Base-by-base conservation (phyloP, 1,140 invertebrate species). In the Eriosoma lanigerum region DNA sequence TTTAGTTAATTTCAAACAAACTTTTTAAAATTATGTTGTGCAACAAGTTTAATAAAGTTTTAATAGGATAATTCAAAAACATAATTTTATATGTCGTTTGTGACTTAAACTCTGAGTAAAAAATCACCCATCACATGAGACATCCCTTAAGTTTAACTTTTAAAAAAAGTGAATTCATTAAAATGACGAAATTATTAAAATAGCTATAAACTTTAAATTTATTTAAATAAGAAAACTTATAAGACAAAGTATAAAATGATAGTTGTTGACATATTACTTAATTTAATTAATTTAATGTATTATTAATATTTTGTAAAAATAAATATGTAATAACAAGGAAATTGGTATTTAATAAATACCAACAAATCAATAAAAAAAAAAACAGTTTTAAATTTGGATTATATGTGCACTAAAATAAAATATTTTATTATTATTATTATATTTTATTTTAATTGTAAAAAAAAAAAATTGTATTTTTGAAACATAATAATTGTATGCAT, bases 31-130 rank as follows among this genome's bases (percentile, higher is more conserved):
- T 8, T 38, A 68, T 38, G 64, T 68, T 68, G 3, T 15, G 64
- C 64, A 68, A 68, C 64, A 68, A 68, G 64, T 48, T 26, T 68
- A 24, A 68, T 68, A 68, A 68, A 48, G 64, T 68, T 68, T 68
- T 24, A 48, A 68, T 29, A 17, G 64, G 21, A 21, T 68, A 68
- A 68, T 68, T 68, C 32, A 46, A 68, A 66, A 68, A 68, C 38
- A 68, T 38, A 46, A 68, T 68, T 12, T 68, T 68, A 68, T 21
- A 24, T 46, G 64, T 68, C 64, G 21, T 68, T 46, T 13, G 46
- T 68, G 12, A 68, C 38, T 46, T 21, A 68, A 21, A 68, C n/a
- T n/a, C 15, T 15, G 46, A 68, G 38, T 46, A 68, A 68, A 68
- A 46, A 68, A 68, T 68, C 32, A 68, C 38, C 38, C 64, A n/a